These are phyloP conservation scores for Drosophila nebulosa DNA, from an alignment of 1,140 invertebrate species.

Conservation along the genomic window DNA sequence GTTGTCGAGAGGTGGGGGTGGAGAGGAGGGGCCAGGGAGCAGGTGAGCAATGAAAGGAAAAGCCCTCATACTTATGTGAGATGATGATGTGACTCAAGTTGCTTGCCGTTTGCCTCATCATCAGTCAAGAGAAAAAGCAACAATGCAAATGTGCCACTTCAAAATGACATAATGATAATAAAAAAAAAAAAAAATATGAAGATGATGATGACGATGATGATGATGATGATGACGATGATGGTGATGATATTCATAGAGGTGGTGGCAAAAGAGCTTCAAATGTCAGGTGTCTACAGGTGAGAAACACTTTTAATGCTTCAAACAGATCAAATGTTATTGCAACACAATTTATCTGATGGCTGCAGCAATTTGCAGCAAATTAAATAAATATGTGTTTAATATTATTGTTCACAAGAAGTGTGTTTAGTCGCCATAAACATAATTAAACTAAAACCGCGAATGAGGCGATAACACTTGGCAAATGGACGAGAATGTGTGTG, in stretches of 20 bases:
- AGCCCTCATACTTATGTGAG: too few relatives aligned
- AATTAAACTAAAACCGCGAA: not conserved
- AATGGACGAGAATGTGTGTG: too few relatives aligned
- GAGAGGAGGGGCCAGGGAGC: constrained; percentile 15
- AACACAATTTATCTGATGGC: constrained; percentile 16
- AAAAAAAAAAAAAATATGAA: constrained; percentile 3
- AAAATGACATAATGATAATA: constrained; percentile 55
- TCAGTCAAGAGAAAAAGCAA: constrained; percentile 18
- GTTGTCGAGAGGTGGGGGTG: too few relatives aligned
- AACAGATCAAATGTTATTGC: constrained; percentile 34
- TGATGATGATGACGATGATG: constrained; percentile 29
- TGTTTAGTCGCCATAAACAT: not conserved
- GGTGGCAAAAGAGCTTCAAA: constrained; percentile 18
- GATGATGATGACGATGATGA: constrained; percentile 22
- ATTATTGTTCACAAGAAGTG: not conserved
- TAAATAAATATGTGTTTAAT: not conserved
- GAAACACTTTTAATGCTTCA: constrained; percentile 68
- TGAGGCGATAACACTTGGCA: not conserved
- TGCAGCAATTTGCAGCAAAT: not conserved
- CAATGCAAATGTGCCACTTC: constrained; percentile 54
- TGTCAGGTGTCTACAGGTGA: constrained; percentile 45
- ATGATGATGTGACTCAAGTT: constrained; percentile 54
- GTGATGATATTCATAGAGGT: constrained; percentile 36
- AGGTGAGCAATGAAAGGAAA: constrained; percentile 23
- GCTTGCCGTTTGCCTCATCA: constrained; percentile 1